Evolutionary conservation across 92 coral and sea anemone species (phyloP).

Genomic region (Hydrozoanthus gracilis): DNA sequence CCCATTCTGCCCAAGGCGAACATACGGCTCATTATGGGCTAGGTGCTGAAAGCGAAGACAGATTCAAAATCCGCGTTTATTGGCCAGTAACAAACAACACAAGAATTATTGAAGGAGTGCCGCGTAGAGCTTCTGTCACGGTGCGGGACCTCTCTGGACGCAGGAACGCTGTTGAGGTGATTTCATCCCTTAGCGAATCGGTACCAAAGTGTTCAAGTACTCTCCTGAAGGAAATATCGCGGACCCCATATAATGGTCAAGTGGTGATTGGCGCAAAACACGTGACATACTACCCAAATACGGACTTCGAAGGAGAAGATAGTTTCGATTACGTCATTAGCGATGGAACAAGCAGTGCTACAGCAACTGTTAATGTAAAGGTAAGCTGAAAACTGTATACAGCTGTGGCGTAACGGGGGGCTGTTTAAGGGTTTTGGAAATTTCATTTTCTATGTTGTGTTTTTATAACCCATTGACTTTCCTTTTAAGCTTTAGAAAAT

Average conservation of each 20-base stretch:
- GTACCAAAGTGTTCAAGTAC: constrained; percentile 78
- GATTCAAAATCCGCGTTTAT: constrained; percentile 81
- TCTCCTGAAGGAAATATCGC: constrained; percentile 81
- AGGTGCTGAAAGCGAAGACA: constrained; percentile 80
- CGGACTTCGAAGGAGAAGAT: constrained; percentile 90
- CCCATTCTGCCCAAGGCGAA: constrained; percentile 91
- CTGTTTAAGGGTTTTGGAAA: too few species aligned
- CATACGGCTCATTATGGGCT: constrained; percentile 89
- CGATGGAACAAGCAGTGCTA: constrained; percentile 84
- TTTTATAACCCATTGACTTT: too few species aligned
- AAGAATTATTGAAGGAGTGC: constrained; percentile 86
- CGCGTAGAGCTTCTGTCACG: constrained; percentile 78
- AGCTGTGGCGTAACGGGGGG: background rate
- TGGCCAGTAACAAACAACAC: constrained; percentile 99
- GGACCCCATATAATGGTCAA: constrained; percentile 84
- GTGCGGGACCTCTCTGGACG: constrained; percentile 86
- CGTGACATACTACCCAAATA: constrained; percentile 92
- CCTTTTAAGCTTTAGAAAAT: too few species aligned
- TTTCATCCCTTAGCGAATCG: constrained; percentile 83
- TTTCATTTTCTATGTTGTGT: too few species aligned
- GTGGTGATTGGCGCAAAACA: constrained; percentile 86
- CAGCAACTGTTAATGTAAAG: constrained; percentile 91
- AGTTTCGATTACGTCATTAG: constrained; percentile 85
- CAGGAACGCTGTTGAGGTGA: constrained; percentile 86
- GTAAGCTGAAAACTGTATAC: constrained; percentile 31